These are phyloP conservation scores for Arenaria interpres DNA, from an alignment of 2,113 vertebrate genomes.

Conservation along the genomic window DNA sequence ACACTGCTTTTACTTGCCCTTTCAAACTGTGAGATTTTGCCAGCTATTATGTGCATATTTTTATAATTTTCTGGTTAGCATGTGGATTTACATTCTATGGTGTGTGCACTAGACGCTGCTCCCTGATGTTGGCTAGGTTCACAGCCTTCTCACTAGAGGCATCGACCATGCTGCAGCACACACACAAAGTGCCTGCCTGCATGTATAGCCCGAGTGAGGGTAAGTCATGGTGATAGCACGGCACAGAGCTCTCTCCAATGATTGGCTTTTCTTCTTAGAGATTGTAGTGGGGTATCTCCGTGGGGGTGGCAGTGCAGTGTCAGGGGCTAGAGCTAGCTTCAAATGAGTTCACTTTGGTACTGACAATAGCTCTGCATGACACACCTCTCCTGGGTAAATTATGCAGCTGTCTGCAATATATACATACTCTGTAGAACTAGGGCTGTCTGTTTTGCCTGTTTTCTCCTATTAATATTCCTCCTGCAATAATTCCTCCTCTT, in stretches of 20 bases:
- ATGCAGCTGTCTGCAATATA: neutral
- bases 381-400: neutral
- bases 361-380: neutral
- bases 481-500: neutral
- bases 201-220: neutral
- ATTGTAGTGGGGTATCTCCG: neutral
- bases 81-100: neutral
- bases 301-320: neutral
- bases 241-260: neutral
- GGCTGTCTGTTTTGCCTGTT: neutral
- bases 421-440: neutral
- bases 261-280: neutral
- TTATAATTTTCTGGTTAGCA: neutral
- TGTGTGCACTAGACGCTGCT: neutral
- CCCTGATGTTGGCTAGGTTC: neutral
- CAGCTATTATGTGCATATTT: neutral
- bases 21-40: neutral
- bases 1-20: neutral
- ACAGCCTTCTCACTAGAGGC: neutral
- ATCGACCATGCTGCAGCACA: neutral
- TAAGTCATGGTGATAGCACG: fast-evolving
- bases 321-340: neutral
- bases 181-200: neutral
- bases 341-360: neutral
- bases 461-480: slow-evolving; percentile 1